Base-by-base conservation (phyloP, 2,113 vertebrate species). In the Ammodytes dubius region DNA sequence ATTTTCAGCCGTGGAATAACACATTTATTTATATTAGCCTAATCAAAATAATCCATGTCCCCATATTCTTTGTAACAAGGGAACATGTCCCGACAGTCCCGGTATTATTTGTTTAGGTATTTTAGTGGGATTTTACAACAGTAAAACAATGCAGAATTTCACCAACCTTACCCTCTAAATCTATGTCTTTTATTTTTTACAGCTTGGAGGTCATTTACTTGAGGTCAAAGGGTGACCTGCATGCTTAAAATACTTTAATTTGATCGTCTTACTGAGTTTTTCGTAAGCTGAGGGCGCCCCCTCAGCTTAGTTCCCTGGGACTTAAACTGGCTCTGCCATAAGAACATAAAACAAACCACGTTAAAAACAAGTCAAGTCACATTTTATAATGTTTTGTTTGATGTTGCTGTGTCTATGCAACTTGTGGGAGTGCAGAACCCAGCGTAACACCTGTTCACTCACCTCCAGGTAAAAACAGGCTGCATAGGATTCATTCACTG, bases 381-480 rank as follows among this genome's bases (percentile, higher is more conserved):
- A 17, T 6, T 10, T 73, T 13, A 17, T n/a, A 35, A 68, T 42
- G 47, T 12, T 46, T 6, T 19, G 13, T 49, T 54, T 12, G 6
- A 45, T 35, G 27, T 5, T 4, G 7, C 4, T 1, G 27, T 0
- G 12, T 64, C 13, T 13, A 53, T 42, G 7, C 13, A 45, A 39
- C 8, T 27, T 8, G 3, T 5, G 46, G 6, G 35, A 39, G 1
- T 40, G 10, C 27, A 27, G 27, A 27, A 27, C 27, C 27, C 27
- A 27, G 27, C 27, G 2, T 27, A 27, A 27, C 27, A 27, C 27
- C 27, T 27, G 10, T 1, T 42, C 17, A 19, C 82, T 92, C 77
- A 95, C 95, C 95, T 95, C 95, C 83, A 96, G 82, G 85, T 95
- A 95, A 69, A 95, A 81, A 66, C 95, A 95, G 14, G 87, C 94